Evolutionary conservation across 2,797 vertebrate genomes (phyloP).

Genomic region (Leptatherina wallacei): DNA sequence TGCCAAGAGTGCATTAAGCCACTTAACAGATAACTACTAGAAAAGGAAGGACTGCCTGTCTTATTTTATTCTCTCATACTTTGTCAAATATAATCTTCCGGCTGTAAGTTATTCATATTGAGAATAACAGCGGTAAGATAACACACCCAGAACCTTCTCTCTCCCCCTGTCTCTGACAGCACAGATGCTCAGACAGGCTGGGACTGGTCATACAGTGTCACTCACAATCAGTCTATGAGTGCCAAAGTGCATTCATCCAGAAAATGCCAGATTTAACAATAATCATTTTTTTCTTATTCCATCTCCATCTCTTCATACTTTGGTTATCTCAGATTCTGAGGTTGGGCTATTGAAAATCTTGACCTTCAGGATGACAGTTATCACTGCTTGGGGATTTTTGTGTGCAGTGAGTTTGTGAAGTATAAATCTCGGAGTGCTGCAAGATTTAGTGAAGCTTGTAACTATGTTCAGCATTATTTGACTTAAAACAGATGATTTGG

Average conservation of each 20-base stretch:
- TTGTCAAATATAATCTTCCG: conserved; percentile 71
- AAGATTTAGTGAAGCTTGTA: conserved; percentile 38
- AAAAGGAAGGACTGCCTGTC: conserved; percentile 55
- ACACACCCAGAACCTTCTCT: conserved; percentile 46
- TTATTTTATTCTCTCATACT: conserved; percentile 56
- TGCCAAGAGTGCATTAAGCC: conserved; percentile 49
- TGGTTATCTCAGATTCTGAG: conserved; percentile 54
- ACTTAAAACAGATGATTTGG: conserved; percentile 26
- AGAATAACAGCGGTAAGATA: conserved; percentile 68
- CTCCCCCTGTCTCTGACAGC: conserved; percentile 56
- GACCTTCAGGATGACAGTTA: conserved; percentile 75
- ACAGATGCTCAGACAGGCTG: conserved; percentile 71
- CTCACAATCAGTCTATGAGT: conserved; percentile 76
- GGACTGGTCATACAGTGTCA: conserved; percentile 75
- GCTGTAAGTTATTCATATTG: conserved; percentile 70
- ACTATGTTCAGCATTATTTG: conserved; percentile 25
- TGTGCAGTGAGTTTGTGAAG: conserved; percentile 49
- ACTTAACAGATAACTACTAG: conserved; percentile 45
- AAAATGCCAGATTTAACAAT: conserved; percentile 77
- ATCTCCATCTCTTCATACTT: conserved; percentile 68
- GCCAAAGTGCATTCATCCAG: conserved; percentile 77
- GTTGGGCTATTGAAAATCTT: conserved; percentile 62
- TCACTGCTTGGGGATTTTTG: conserved; percentile 58
- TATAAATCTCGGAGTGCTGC: conserved; percentile 41
- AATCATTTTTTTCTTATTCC: conserved; percentile 74